A percentile compares a stretch with the other conserved stretches of the same genome.
Evolutionary conservation across 1,140 invertebrate species (phyloP).

Genomic region (Penaeus indicus): DNA sequence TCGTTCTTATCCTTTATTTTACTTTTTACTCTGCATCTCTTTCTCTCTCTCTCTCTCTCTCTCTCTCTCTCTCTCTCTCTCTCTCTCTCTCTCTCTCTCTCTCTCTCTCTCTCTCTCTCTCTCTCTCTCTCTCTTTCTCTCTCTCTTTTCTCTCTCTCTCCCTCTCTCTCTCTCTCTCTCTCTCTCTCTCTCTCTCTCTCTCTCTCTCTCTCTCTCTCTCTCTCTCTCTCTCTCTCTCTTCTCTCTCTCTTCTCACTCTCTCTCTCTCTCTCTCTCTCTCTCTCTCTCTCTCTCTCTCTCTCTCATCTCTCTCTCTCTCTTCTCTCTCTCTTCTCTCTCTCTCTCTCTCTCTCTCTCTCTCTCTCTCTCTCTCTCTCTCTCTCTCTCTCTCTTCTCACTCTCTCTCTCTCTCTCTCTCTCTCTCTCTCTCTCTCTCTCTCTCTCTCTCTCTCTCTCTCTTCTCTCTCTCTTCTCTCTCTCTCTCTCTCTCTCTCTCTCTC

Average conservation of each 20-base stretch:
- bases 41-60: neutral
- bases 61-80: neutral
- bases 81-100: neutral
- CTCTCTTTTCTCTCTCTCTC: neutral
- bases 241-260: neutral
- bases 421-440: neutral
- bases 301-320: neutral
- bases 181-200: neutral
- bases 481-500: too few species aligned
- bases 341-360: neutral
- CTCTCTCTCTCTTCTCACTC: neutral
- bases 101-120: neutral
- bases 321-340: too few species aligned
- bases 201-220: too few species aligned
- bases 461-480: too few species aligned
- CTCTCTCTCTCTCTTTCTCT: neutral
- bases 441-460: neutral
- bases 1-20: neutral
- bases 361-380: neutral
- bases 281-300: neutral
- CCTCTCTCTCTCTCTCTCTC: neutral
- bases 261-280: neutral
- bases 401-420: neutral
- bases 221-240: neutral
- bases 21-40: neutral